Conservation (phyloP, 2,113 vertebrate species). For the Speoplatyrhinus poulsoni region DNA sequence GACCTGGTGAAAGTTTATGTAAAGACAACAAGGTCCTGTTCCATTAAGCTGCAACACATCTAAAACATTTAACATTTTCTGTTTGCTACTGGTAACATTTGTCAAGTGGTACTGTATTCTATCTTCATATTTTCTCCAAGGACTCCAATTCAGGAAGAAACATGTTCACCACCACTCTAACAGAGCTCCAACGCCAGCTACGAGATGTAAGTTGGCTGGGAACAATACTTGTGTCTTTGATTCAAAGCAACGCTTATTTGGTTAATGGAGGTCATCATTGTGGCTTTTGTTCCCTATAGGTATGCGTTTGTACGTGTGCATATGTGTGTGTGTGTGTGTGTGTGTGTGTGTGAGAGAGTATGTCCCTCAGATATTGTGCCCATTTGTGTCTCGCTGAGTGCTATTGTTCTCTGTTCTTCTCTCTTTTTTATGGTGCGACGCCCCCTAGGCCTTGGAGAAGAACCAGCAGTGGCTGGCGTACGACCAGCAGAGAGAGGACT, state of each 20-base stretch:
- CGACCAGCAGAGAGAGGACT: slow-evolving; percentile 88
- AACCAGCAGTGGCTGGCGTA: slow-evolving; percentile 89
- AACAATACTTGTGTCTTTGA: not conserved
- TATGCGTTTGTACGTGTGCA: slow-evolving; percentile 5
- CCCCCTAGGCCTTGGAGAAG: slow-evolving; percentile 85
- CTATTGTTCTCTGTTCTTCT: slow-evolving; percentile 19
- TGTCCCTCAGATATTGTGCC: not conserved
- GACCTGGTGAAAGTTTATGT: not conserved
- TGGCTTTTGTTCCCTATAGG: not conserved
- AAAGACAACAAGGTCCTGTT: not conserved
- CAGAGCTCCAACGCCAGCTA: slow-evolving; percentile 75
- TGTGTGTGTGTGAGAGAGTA: not conserved
- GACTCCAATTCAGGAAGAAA: slow-evolving; percentile 17
- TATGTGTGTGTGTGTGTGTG: not conserved
- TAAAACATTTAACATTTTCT: not conserved
- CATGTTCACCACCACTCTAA: slow-evolving; percentile 36
- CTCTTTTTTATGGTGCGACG: slow-evolving; percentile 34
- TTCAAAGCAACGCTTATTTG: not conserved
- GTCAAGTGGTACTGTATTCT: not conserved
- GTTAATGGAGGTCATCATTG: not conserved
- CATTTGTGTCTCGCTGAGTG: not conserved
- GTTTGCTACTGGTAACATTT: not conserved
- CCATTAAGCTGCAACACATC: too few species aligned
- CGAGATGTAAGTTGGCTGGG: slow-evolving; percentile 79
- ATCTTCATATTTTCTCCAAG: slow-evolving; percentile 29